Base-by-base conservation (phyloP, 2,888 invertebrate genomes). In the Ceramica pisi region DNA sequence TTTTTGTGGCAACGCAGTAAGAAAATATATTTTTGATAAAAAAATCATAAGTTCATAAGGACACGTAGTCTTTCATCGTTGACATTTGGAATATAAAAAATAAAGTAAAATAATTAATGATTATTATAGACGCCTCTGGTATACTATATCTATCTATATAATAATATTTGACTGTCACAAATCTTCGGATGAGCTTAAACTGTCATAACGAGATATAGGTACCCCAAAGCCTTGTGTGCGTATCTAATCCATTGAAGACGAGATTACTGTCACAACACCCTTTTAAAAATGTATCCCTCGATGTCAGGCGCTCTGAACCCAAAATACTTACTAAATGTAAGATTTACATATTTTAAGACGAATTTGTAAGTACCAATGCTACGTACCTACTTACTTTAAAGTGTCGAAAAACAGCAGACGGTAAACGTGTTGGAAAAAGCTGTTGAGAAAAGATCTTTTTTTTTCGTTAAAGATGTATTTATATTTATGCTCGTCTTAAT, bases 121-220 rank as follows among this genome's bases (percentile, higher is more conserved):
- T 14, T 26, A 55, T 48, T 26, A 55, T 48, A 51, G 12, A 41
- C 51, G 19, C 48, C 38, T n/a, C 41, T 48, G n/a, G 26, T 35
- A 60, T 38, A 12, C 16, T 57, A 50, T 6, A 55, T 44, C 55
- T 67, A 63, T 65, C 61, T 41, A 31, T 31, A 31, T 41, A 38
- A 3, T 3, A 38, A 10, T 69, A 75, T 75, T 67, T 23, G 50
- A 31, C 63, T 77, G 75, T 67, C 67, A 65, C 68, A 82, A 66
- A 73, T 75, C 83, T 70, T 82, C 51, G 51, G 63, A 66, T 48
- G 50, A 67, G 85, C 83, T 85, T 82, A 83, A 75, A 68, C 71
- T 82, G 85, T 78, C 83, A 75, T 80, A 77, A 77, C 73, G 71
- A 69, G 67, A 75, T 81, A 80, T 66, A n/a, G n/a, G n/a, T n/a